These are phyloP conservation scores for Brachyptera putata DNA, from an alignment of 2,888 invertebrate genomes.

Conservation along the genomic window DNA sequence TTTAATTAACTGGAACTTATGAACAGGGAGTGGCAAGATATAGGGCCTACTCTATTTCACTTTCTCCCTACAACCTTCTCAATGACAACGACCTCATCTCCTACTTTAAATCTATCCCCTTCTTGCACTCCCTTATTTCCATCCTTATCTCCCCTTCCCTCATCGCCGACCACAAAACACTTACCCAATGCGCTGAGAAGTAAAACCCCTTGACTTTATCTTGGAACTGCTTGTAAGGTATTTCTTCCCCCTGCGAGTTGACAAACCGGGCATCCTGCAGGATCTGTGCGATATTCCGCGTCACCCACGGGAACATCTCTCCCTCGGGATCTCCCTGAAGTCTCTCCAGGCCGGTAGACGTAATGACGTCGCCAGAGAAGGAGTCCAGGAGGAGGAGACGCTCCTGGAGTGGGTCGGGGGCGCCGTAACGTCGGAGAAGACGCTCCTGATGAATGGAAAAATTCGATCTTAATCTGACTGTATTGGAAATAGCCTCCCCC, in stretches of 20 bases:
- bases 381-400: constrained; percentile 68
- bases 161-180: no score
- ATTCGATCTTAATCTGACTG: no score
- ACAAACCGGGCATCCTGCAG: constrained; percentile 34
- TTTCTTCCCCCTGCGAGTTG: constrained; percentile 42
- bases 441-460: constrained; percentile 58
- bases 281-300: constrained; percentile 60
- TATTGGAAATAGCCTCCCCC: no score
- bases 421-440: constrained; percentile 69
- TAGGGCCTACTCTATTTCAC: no score
- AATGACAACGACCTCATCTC: not conserved
- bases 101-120: no score
- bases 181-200: constrained; percentile 87
- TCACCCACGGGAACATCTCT: constrained; percentile 71
- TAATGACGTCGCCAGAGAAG: constrained; percentile 62
- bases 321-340: constrained; percentile 67
- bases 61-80: not conserved
- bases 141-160: no score
- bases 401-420: constrained; percentile 60
- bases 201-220: constrained; percentile 69
- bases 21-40: no score
- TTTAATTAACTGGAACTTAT: no score
- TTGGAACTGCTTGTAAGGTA: constrained; percentile 46
- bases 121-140: no score
- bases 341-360: constrained; percentile 57